Conservation (phyloP, 2,113 vertebrate species). For the Gallinago undulata region DNA sequence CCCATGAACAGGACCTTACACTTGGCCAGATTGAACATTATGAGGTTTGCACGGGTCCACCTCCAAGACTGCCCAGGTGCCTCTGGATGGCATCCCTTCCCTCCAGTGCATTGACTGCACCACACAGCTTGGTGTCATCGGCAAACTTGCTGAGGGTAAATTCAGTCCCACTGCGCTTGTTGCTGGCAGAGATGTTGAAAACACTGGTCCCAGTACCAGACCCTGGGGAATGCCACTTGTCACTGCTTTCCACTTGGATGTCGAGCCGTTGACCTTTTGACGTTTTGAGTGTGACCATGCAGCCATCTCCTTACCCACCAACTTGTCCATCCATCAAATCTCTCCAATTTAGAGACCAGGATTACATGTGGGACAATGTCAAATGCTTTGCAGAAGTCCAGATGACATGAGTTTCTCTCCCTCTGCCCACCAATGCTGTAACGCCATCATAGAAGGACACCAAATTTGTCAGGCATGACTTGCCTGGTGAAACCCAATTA, state of each 20-base stretch:
- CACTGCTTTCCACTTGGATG: background rate
- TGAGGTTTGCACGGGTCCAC: background rate
- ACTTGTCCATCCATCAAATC: background rate
- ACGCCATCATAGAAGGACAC: no score
- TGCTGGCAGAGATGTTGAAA: background rate
- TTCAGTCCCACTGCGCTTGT: background rate
- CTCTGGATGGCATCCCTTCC: background rate
- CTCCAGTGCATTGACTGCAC: background rate
- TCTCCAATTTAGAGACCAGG: background rate
- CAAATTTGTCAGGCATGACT: background rate
- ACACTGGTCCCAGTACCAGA: background rate
- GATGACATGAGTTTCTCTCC: background rate
- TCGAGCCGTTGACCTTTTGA: background rate
- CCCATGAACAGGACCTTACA: background rate
- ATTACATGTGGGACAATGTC: background rate
- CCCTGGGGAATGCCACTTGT: background rate
- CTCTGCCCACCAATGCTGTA: background rate
- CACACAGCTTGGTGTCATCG: background rate
- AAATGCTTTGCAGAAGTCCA: background rate
- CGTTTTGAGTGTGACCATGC: background rate
- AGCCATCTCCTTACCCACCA: background rate
- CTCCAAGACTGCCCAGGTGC: background rate
- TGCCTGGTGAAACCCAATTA: background rate
- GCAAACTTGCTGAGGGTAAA: background rate
- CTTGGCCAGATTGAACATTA: background rate